phyloP scores from a whole-genome alignment of 1,140 invertebrate species.

The Ptiloglossa arizonensis region DNA sequence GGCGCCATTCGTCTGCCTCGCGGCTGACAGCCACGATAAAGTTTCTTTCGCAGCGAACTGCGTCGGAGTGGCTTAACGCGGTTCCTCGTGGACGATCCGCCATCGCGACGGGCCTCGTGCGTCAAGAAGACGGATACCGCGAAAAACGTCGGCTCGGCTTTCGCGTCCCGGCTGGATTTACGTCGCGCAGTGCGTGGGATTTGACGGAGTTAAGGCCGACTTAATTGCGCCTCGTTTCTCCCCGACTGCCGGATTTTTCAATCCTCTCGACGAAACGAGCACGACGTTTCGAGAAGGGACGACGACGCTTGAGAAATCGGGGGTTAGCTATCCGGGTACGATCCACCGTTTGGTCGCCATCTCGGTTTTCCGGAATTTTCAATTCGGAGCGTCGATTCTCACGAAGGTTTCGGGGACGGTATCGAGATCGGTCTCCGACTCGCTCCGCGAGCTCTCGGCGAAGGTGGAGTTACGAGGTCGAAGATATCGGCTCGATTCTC shows the following conservation, averaged over 20 bases:
- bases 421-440: too few species aligned
- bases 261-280: neutral
- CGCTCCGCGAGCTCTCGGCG: too few species aligned
- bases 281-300: neutral
- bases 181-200: neutral
- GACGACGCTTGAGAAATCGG: neutral
- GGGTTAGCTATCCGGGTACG: neutral
- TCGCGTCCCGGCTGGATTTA: neutral
- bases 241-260: neutral
- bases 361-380: too few species aligned
- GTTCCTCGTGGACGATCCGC: constrained; percentile 35
- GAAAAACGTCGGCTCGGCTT: constrained; percentile 5
- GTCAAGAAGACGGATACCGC: constrained; percentile 33
- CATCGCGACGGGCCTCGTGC: neutral
- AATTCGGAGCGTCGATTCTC: too few species aligned
- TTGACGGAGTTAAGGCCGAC: neutral
- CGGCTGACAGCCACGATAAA: constrained; percentile 64
- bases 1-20: constrained; percentile 62
- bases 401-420: too few species aligned
- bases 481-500: too few species aligned
- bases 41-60: constrained; percentile 53
- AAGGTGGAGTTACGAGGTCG: too few species aligned
- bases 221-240: neutral
- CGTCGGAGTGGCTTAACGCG: constrained; percentile 54
- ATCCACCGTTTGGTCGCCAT: too few species aligned